These are phyloP conservation scores for Hydropsyche tenuis DNA, from an alignment of 1,140 invertebrate genomes.

Conservation along the genomic window DNA sequence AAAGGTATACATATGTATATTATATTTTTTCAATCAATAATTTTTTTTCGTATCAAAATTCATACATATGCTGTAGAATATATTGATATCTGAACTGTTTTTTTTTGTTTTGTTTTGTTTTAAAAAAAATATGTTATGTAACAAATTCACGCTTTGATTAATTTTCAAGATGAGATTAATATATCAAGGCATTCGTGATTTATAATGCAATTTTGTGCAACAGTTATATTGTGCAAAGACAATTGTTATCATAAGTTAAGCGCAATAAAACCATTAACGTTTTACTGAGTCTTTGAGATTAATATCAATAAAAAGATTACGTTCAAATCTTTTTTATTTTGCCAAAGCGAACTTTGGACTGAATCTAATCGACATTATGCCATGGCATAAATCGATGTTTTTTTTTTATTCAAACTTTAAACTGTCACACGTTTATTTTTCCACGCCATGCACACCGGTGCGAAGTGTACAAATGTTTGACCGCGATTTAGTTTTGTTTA, in stretches of 20 bases:
- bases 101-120: not conserved
- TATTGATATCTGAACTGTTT: too few species aligned
- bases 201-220: not conserved
- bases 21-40: not conserved
- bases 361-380: too few species aligned
- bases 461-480: not conserved
- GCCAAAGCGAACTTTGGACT: not conserved
- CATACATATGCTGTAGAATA: too few species aligned
- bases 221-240: not conserved
- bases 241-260: not conserved
- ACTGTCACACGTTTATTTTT: too few species aligned
- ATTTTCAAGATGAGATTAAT: constrained; percentile 3
- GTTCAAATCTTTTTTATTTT: not conserved
- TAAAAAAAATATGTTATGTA: not conserved
- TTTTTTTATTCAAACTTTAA: too few species aligned
- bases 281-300: not conserved
- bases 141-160: not conserved
- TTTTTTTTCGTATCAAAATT: not conserved
- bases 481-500: constrained; percentile 25
- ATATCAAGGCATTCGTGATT: not conserved
- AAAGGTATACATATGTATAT: constrained; percentile 38
- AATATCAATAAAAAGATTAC: too few species aligned
- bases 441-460: too few species aligned
- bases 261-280: not conserved
- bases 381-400: too few species aligned